Evolutionary conservation across 1,140 invertebrate species (phyloP).

Genomic region (Carposina sasakii): DNA sequence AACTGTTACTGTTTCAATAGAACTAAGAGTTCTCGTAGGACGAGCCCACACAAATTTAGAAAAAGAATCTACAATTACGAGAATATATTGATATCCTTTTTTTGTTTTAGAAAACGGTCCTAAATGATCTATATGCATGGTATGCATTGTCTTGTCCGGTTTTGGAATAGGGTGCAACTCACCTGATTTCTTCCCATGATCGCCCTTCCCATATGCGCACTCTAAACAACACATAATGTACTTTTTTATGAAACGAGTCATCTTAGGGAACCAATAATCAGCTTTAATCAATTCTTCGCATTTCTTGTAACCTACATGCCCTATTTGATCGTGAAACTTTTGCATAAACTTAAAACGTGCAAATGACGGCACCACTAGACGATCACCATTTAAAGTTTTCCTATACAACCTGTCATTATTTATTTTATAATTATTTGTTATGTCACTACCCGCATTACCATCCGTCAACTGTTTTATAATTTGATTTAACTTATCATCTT

Average conservation of each 20-base stretch:
- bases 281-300: background rate
- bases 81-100: constrained; percentile 11
- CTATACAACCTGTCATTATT: background rate
- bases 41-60: constrained; percentile 27
- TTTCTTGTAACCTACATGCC: background rate
- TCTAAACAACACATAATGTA: background rate
- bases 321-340: constrained; percentile 4
- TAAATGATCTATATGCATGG: constrained; percentile 35
- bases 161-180: constrained; percentile 31
- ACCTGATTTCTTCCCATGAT: constrained; percentile 23
- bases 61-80: constrained; percentile 38
- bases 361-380: background rate
- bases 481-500: background rate
- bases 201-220: constrained; percentile 1
- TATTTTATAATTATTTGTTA: background rate
- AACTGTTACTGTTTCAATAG: constrained; percentile 1
- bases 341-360: background rate
- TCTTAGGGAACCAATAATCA: constrained; percentile 2
- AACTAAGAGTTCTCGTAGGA: background rate
- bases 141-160: constrained; percentile 22
- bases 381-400: background rate
- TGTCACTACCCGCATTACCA: constrained; percentile 2
- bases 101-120: constrained; percentile 28
- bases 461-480: background rate
- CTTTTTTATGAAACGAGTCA: background rate